Evolutionary conservation across 2,888 invertebrate species (phyloP).

Genomic region (Lacanobia wlatinum): DNA sequence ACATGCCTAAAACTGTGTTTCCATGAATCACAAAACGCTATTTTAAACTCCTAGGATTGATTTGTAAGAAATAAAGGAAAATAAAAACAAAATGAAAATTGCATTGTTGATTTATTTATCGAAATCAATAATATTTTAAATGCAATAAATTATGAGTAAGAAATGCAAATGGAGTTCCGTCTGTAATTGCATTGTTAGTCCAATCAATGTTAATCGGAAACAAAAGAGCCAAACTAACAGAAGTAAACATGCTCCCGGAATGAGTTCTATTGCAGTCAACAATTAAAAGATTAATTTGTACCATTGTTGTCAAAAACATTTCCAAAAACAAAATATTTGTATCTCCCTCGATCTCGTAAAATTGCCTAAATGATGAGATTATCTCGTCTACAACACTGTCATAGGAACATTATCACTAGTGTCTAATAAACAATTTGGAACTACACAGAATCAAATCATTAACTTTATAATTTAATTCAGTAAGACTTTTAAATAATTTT

Average conservation of each 20-base stretch:
- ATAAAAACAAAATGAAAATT: not conserved
- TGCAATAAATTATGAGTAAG: slow-evolving; percentile 55
- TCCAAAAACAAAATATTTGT: slow-evolving; percentile 19
- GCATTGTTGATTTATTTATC: slow-evolving; percentile 43
- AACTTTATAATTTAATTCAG: not conserved
- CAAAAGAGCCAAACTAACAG: not conserved
- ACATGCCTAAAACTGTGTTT: no score
- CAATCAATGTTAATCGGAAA: not conserved
- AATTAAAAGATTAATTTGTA: slow-evolving; percentile 21
- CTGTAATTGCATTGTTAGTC: slow-evolving; percentile 1
- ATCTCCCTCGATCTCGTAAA: slow-evolving; percentile 7
- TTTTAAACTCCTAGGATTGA: not conserved
- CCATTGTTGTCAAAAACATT: slow-evolving; percentile 12
- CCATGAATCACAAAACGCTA: no score
- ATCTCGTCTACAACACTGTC: not conserved
- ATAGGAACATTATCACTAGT: slow-evolving; percentile 43
- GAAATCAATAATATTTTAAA: slow-evolving; percentile 49
- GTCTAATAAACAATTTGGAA: not conserved
- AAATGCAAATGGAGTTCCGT: slow-evolving; percentile 12
- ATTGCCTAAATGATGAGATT: slow-evolving; percentile 14
- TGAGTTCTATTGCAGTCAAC: slow-evolving; percentile 22
- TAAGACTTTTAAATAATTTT: slow-evolving; percentile 18
- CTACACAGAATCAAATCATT: slow-evolving; percentile 1
- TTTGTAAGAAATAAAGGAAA: not conserved
- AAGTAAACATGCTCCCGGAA: slow-evolving; percentile 15